Evolutionary conservation across 2,797 vertebrate genomes (phyloP).

Genomic region (Erethizon dorsatum): DNA sequence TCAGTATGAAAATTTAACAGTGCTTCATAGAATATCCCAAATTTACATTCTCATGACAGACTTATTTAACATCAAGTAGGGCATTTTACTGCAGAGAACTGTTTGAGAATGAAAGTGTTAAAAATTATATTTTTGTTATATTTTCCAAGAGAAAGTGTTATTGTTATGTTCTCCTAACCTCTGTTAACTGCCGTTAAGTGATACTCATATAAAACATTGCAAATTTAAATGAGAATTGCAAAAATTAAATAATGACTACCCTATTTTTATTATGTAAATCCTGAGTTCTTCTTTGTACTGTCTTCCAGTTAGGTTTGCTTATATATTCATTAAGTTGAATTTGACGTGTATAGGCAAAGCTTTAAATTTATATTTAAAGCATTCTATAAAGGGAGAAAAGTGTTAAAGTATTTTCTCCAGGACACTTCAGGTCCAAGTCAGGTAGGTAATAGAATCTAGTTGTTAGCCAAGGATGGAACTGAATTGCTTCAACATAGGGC

Average conservation of each 20-base stretch:
- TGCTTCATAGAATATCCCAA: slow-evolving; percentile 53
- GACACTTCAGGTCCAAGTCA: slow-evolving; percentile 59
- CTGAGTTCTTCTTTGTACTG: slow-evolving; percentile 44
- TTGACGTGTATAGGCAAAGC: slow-evolving; percentile 52
- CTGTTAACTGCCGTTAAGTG: slow-evolving; percentile 74
- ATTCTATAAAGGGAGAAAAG: slow-evolving; percentile 61
- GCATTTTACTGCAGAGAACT: slow-evolving; percentile 72
- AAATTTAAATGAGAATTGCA: slow-evolving; percentile 72
- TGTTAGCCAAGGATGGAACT: slow-evolving; percentile 57
- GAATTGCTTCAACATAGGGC: slow-evolving; percentile 71
- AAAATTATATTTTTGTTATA: slow-evolving; percentile 70
- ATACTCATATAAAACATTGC: slow-evolving; percentile 66
- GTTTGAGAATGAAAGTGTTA: slow-evolving; percentile 72
- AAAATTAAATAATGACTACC: slow-evolving; percentile 54
- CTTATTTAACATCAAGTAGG: slow-evolving; percentile 59
- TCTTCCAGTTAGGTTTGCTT: slow-evolving; percentile 54
- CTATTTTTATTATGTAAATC: slow-evolving; percentile 36
- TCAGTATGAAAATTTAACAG: slow-evolving; percentile 65
- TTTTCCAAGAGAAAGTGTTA: slow-evolving; percentile 79
- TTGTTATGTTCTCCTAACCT: slow-evolving; percentile 73
- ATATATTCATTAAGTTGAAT: slow-evolving; percentile 65
- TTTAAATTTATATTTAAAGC: slow-evolving; percentile 55
- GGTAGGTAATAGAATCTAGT: slow-evolving; percentile 70
- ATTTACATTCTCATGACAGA: slow-evolving; percentile 54
- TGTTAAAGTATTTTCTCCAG: slow-evolving; percentile 73